These are phyloP conservation scores for Ceratosolen fusciceps DNA, from an alignment of 1,140 invertebrate species.

Conservation along the genomic window DNA sequence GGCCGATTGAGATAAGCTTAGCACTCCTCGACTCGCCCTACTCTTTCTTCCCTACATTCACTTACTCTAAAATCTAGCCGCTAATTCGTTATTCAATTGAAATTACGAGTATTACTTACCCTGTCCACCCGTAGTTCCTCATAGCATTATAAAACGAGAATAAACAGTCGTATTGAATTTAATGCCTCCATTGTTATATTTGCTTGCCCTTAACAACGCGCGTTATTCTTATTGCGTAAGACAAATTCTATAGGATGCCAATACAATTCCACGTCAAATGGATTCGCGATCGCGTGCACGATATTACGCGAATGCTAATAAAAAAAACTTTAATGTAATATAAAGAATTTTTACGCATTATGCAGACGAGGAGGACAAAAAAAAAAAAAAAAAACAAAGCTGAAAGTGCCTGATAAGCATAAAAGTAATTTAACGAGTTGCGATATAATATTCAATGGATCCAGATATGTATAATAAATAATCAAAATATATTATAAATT, in stretches of 20 bases:
- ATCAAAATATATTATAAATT: neutral
- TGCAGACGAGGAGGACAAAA: neutral
- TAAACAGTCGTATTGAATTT: neutral
- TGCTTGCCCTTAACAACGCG: neutral
- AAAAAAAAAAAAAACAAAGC: neutral
- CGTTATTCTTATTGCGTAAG: neutral
- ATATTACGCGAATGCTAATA: neutral
- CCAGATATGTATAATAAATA: neutral
- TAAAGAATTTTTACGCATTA: neutral
- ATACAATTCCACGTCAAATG: neutral
- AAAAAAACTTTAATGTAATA: slow-evolving; percentile 13
- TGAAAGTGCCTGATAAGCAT: neutral
- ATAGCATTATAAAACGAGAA: neutral
- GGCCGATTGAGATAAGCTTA: no score
- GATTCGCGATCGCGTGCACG: neutral
- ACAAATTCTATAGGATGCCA: neutral
- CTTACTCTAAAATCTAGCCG: no score
- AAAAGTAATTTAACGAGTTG: neutral
- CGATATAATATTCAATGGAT: no score
- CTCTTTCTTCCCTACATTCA: no score
- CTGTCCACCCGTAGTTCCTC: no score
- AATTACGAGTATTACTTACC: no score
- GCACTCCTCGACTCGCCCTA: no score
- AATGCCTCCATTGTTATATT: neutral
- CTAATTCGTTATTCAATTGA: no score